These are phyloP conservation scores for Thinocorus orbignyianus DNA, from an alignment of 2,113 vertebrate genomes.

Conservation along the genomic window DNA sequence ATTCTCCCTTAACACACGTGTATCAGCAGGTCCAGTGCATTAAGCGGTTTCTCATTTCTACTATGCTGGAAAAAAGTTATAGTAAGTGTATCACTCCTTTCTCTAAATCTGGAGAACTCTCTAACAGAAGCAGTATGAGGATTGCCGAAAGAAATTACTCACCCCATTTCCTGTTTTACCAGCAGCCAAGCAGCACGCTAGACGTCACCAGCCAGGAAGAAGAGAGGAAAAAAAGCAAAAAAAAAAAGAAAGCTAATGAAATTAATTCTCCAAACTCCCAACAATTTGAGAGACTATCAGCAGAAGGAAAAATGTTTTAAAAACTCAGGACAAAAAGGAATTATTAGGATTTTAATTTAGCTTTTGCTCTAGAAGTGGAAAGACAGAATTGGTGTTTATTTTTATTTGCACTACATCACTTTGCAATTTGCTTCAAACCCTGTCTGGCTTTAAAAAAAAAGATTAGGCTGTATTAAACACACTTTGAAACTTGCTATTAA, in stretches of 20 bases:
- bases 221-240: background rate
- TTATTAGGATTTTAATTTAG: background rate
- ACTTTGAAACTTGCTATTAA: background rate
- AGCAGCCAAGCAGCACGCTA: slow-evolving; percentile 93
- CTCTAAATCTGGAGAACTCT: slow-evolving; percentile 12
- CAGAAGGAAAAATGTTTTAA: background rate
- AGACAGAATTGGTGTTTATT: background rate
- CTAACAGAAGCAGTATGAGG: slow-evolving; percentile 35
- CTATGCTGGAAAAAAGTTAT: background rate
- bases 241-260: slow-evolving; percentile 24
- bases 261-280: slow-evolving; percentile 29
- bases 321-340: background rate
- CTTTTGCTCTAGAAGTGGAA: background rate
- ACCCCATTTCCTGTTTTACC: slow-evolving; percentile 91
- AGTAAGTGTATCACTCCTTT: background rate
- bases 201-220: slow-evolving; percentile 60
- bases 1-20: background rate
- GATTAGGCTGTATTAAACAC: background rate
- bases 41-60: slow-evolving; percentile 15
- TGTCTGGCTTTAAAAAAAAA: background rate
- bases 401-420: background rate
- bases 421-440: background rate
- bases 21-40: background rate
- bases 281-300: background rate
- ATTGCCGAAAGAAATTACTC: slow-evolving; percentile 68